These are phyloP conservation scores for Rhamphomyia laevipes DNA, from an alignment of 2,888 invertebrate genomes.

Conservation along the genomic window DNA sequence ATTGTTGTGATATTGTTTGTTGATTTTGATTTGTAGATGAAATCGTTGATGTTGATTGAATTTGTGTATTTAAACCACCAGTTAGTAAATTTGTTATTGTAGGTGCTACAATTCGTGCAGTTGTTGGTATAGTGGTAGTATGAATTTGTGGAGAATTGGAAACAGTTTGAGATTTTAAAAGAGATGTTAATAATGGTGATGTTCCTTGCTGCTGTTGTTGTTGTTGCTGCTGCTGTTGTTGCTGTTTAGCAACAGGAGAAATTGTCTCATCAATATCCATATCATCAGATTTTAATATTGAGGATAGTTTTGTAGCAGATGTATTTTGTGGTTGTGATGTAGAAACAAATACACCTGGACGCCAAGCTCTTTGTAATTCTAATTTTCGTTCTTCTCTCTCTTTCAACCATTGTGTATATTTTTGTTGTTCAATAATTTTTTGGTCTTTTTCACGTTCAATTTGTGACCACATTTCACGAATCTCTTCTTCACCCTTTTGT, in stretches of 20 bases:
- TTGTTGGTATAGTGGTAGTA: conserved; percentile 15
- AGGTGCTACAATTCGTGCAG: conserved; percentile 29
- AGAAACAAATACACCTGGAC: conserved; percentile 26
- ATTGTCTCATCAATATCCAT: conserved; percentile 24
- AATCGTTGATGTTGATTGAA: conserved; percentile 23
- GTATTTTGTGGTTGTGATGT: conserved; percentile 4
- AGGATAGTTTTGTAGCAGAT: conserved; percentile 2
- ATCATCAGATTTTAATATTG: conserved; percentile 14
- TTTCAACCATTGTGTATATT: conserved; percentile 47
- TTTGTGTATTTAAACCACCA: conserved; percentile 25
- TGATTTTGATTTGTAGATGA: conserved; percentile 4
- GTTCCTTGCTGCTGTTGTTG: conserved; percentile 41
- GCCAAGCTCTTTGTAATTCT: conserved; percentile 48
- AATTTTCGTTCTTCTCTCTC: conserved; percentile 51
- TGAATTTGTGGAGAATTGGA: not conserved
- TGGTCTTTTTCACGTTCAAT: conserved; percentile 63
- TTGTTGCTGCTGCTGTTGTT: conserved; percentile 17
- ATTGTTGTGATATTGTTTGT: conserved; percentile 7
- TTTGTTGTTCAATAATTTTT: conserved; percentile 53
- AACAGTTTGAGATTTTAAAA: conserved; percentile 50
- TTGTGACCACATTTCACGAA: conserved; percentile 60
- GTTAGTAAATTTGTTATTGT: conserved; percentile 38
- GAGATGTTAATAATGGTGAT: conserved; percentile 68
- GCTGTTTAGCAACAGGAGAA: conserved; percentile 12
- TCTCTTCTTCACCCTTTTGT: conserved; percentile 53